Evolutionary conservation across 2,797 vertebrate species (phyloP).

Genomic region (Selene dorsalis): DNA sequence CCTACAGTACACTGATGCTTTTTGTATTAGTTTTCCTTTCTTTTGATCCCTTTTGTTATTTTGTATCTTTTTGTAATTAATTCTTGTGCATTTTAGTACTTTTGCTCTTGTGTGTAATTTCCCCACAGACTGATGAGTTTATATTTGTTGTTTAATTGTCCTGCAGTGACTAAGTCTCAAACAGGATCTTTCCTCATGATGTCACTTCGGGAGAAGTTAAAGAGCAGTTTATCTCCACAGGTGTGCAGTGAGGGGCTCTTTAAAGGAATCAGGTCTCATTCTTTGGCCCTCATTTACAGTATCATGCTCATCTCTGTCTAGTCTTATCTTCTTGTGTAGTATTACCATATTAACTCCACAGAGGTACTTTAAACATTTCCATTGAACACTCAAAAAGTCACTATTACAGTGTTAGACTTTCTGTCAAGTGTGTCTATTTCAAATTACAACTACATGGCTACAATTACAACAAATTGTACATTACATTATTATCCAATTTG

Average conservation of each 20-base stretch:
- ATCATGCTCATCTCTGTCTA: slow-evolving; percentile 53
- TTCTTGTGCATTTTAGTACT: neutral
- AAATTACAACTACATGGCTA: neutral
- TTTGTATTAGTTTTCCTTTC: neutral
- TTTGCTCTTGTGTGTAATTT: neutral
- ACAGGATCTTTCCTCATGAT: slow-evolving; percentile 18
- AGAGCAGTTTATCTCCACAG: slow-evolving; percentile 62
- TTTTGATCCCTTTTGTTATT: neutral
- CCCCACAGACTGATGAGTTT: neutral
- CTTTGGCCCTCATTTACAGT: slow-evolving; percentile 72
- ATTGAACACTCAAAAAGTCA: slow-evolving; percentile 5
- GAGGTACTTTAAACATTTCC: slow-evolving; percentile 31
- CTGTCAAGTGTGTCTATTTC: neutral
- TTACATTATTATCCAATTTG: neutral
- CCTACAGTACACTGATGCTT: neutral
- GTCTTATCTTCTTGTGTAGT: slow-evolving; percentile 59
- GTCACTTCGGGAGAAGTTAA: slow-evolving; percentile 43
- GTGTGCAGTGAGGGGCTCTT: slow-evolving; percentile 65
- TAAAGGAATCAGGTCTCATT: slow-evolving; percentile 74
- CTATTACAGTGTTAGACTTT: neutral
- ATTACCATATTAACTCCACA: slow-evolving; percentile 61
- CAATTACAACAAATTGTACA: neutral
- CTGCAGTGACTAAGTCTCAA: neutral
- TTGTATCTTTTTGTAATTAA: neutral
- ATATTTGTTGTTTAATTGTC: neutral